These are phyloP conservation scores for Drosophila lutescens DNA, from an alignment of 2,888 invertebrate species.

Conservation along the genomic window DNA sequence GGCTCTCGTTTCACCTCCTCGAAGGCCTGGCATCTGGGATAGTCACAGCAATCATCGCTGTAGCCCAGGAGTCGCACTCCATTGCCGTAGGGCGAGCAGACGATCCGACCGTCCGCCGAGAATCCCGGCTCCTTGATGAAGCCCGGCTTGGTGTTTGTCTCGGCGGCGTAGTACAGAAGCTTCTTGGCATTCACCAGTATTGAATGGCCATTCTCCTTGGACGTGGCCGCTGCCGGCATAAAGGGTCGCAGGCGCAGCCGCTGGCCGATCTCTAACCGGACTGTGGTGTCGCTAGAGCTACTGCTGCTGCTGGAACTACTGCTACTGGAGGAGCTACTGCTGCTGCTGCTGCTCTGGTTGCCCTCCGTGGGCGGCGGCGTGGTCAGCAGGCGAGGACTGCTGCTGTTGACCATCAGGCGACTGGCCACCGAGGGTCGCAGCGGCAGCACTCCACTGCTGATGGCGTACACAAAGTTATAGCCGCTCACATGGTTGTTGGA, in stretches of 20 bases:
- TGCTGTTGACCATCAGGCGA: constrained; percentile 34
- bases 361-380: constrained; percentile 32
- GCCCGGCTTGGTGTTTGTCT: constrained; percentile 94
- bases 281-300: constrained; percentile 36
- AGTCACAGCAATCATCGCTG: constrained; percentile 90
- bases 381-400: constrained; percentile 17
- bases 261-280: constrained; percentile 49
- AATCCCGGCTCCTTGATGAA: constrained; percentile 97
- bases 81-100: constrained; percentile 95
- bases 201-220: constrained; percentile 47
- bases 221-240: background rate
- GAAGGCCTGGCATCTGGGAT: constrained; percentile 85
- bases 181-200: constrained; percentile 88
- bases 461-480: constrained; percentile 84
- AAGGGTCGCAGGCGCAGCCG: constrained; percentile 60
- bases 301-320: constrained; percentile 19
- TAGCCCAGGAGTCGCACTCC: constrained; percentile 94
- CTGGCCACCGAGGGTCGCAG: constrained; percentile 38
- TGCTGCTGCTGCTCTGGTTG: constrained; percentile 53
- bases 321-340: constrained; percentile 14
- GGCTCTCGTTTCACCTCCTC: constrained; percentile 85
- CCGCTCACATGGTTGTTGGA: constrained; percentile 78
- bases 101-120: constrained; percentile 94
- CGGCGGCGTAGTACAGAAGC: constrained; percentile 92
- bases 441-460: constrained; percentile 83